Evolutionary conservation across 2,113 vertebrate genomes (phyloP), one percentile per base, ranked within the genome.

Genomic region (Dromaius novaehollandiae): DNA sequence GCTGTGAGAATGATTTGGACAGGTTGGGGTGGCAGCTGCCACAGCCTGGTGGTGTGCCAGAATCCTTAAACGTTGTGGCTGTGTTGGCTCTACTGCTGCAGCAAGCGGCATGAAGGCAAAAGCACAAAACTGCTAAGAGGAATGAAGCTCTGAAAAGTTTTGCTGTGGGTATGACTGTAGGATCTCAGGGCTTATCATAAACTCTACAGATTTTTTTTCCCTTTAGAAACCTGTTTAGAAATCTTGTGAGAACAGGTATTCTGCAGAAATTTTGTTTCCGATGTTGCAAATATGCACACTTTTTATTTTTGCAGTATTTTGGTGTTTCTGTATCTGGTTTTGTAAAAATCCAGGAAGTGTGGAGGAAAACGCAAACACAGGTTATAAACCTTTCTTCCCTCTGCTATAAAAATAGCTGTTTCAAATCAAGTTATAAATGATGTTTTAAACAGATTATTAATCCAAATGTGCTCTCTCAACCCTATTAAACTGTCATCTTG

Each of bases 401-500:
- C 11, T 4, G 7, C 20, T 6, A 1, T 88, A 82, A 74, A 95
- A 87, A 77, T 50, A 74, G 8, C 77, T n/a, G 63, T 55, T 96
- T 86, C 53, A 90, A 89, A 81, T 93, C 36, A 91, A 80, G 58
- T 81, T 88, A 68, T 60, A 89, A 86, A 83, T 38, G 25, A 85
- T 55, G 38, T 28, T 65, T 83, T 75, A 64, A 77, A 71, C 14
- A 81, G 55, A 46, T 81, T 36, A 65, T 64, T 91, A 83, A 81
- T 90, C 77, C 42, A 58, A 81, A 90, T 46, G 51, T 91, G 42
- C 68, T 91, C 56, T 88, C 68, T 88, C 51, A 42, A 55, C 64
- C n/a, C 53, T 75, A 74, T 93, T 91, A 95, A 97, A 83, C 71
- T 80, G 89, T 71, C 82, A n/a, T 60, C 16, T 94, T 71, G 11